Base-by-base conservation (phyloP, 1,140 invertebrate genomes). In the Onthophagus taurus region DNA sequence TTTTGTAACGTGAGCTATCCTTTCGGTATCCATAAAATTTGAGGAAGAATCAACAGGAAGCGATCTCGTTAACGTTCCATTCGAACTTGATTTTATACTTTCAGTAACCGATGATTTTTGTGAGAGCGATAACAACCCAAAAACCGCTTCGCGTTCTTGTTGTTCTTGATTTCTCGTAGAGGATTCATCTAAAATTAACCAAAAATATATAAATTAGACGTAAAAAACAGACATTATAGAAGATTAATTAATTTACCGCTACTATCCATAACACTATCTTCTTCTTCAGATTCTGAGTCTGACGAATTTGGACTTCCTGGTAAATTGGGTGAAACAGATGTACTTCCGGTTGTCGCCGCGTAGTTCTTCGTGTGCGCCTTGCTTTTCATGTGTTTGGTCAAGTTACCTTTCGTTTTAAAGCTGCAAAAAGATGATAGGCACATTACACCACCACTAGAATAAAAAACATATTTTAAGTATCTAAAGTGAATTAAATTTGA, bases 331-430 rank as follows among this genome's bases (percentile, higher is more conserved):
- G 88, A 17, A 83, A 81, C 9, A n/a, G 45, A 43, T 2, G 56
- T 57, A 26, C 48, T 44, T 83, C 76, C 46, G 64, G 53, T 53
- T 17, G 42, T 55, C 7, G 51, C 56, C 12, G 55, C 54, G 35
- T 55, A 59, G 48, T 64, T 64, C 41, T 61, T 85, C 72, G 68
- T 93, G 93, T 99, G 95, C 0, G 93, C 86, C 70, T 98, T 98
- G 11, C 93, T 97, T 59, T 97, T 95, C 86, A 97, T 94, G 63
- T 98, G 96, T 67, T 98, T 98, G 0, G 94, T 98, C 13, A 99
- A 69, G 65, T 99, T 98, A 0, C 95, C 94, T 66, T 97, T 97
- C 3, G 94, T 98, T 71, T 98, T 97, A 65, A 97, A 97, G 63
- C 85, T 89, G 60, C 57, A 80, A 45, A 17, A 35, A 33, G 12